Percentiles rank a stretch among this genome's conserved stretches.
Conservation (phyloP, 2,797 vertebrate genomes). For the Hemibagrus guttatus region DNA sequence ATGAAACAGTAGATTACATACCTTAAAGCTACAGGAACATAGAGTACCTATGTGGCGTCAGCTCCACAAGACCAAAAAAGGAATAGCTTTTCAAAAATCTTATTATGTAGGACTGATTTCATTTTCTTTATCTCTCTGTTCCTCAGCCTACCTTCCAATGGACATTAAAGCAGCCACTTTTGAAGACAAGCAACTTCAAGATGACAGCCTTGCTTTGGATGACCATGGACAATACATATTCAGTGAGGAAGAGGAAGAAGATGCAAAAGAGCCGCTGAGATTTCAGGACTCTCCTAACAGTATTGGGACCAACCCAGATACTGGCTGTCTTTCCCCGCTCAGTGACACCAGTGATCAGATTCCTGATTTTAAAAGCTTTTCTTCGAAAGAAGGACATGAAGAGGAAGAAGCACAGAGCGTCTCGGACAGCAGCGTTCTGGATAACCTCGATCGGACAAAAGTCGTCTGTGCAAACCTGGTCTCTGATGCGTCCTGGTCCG, state of each 20-base stretch:
- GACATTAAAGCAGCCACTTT: constrained; percentile 84
- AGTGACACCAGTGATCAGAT: constrained; percentile 92
- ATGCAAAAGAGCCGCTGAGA: constrained; percentile 83
- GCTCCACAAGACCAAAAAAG: constrained; percentile 61
- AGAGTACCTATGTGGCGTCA: constrained; percentile 31
- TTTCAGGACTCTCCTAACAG: constrained; percentile 93
- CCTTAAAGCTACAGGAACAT: constrained; percentile 25
- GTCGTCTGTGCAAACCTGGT: constrained; percentile 94
- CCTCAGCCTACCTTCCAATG: constrained; percentile 90
- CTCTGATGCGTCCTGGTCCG: constrained; percentile 94
- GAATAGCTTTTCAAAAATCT: neutral
- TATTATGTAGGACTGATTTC: neutral
- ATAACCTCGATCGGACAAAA: constrained; percentile 96
- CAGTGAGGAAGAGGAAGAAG: constrained; percentile 73
- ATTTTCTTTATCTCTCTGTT: constrained; percentile 40
- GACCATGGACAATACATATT: constrained; percentile 76
- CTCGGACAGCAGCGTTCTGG: constrained; percentile 75
- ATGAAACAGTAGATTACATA: constrained; percentile 7
- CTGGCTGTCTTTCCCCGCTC: constrained; percentile 91
- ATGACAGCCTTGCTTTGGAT: constrained; percentile 86
- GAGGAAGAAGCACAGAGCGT: constrained; percentile 71
- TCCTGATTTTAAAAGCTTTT: constrained; percentile 84
- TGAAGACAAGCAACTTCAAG: constrained; percentile 85
- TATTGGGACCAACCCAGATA: constrained; percentile 92
- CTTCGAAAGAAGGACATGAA: constrained; percentile 82